phyloP scores from a whole-genome alignment of 2,113 vertebrate species.

The Entosphenus tridentatus region DNA sequence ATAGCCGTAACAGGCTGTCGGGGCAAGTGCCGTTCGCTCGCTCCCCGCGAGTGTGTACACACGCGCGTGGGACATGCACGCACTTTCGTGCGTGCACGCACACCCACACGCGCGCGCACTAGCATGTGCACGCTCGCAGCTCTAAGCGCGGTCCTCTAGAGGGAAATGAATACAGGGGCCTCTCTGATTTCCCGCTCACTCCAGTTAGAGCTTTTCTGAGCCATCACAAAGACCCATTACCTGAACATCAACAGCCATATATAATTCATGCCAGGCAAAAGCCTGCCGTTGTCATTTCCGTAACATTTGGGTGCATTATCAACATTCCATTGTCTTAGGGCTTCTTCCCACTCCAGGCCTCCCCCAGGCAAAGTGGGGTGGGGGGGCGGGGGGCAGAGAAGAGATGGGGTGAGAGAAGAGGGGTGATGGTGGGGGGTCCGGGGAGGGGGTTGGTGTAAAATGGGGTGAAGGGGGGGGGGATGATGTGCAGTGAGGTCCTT shows the following conservation, averaged over 20 bases:
- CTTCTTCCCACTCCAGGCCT: background rate
- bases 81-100: background rate
- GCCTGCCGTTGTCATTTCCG: constrained; percentile 5
- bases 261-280: constrained; percentile 4
- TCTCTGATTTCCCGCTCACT: constrained; percentile 4
- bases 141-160: constrained; percentile 1
- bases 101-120: background rate
- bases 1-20: too few species aligned
- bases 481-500: background rate
- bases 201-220: constrained; percentile 5
- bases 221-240: constrained; percentile 4
- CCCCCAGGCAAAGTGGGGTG: background rate
- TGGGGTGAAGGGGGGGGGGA: too few species aligned
- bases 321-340: constrained; percentile 3
- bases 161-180: constrained; percentile 1
- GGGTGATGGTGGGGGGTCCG: too few species aligned
- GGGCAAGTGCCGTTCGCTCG: too few species aligned
- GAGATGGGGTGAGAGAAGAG: too few species aligned
- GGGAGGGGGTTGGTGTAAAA: too few species aligned
- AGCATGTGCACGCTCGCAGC: background rate
- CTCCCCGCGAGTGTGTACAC: too few species aligned
- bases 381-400: too few species aligned
- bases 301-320: constrained; percentile 6
- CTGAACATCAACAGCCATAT: constrained; percentile 6
- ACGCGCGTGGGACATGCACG: too few species aligned